Conservation (phyloP, 1,140 invertebrate species). For the Tetramorium simillimum region DNA sequence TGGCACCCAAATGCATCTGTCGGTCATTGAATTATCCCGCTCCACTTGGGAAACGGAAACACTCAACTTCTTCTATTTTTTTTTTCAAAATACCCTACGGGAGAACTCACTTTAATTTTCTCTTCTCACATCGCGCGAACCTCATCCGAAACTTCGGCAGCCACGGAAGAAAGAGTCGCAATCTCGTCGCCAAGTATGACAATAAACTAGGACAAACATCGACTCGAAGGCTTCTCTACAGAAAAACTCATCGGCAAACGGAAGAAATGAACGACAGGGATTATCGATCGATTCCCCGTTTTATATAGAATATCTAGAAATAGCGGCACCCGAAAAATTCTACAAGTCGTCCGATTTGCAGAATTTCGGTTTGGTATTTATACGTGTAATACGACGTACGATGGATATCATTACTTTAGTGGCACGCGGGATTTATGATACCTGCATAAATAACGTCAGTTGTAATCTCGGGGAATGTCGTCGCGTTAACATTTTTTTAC, state of each 20-base stretch:
- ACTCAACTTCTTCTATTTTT: not conserved
- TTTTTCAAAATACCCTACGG: not conserved
- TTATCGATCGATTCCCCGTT: constrained; percentile 9
- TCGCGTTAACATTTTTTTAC: constrained; percentile 27
- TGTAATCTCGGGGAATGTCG: constrained; percentile 47
- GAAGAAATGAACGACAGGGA: constrained; percentile 1
- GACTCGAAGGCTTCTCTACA: not conserved
- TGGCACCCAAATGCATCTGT: not conserved
- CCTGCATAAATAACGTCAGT: constrained; percentile 39
- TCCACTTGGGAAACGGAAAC: not conserved
- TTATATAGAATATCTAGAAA: not conserved
- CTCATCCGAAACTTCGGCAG: constrained; percentile 38
- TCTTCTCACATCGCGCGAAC: constrained; percentile 10
- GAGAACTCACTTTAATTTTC: constrained; percentile 49
- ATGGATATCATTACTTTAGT: constrained; percentile 24
- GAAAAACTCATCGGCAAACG: constrained; percentile 24
- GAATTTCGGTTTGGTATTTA: not conserved
- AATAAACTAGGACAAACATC: constrained; percentile 51
- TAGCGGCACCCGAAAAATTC: not conserved
- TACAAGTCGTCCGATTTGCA: not conserved
- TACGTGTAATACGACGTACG: not conserved
- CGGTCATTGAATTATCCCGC: constrained; percentile 42
- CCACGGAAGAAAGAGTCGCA: constrained; percentile 5
- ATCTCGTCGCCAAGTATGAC: constrained; percentile 47
- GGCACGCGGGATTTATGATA: constrained; percentile 38